Conservation (phyloP, 2,113 vertebrate genomes). For the Aegypius monachus region DNA sequence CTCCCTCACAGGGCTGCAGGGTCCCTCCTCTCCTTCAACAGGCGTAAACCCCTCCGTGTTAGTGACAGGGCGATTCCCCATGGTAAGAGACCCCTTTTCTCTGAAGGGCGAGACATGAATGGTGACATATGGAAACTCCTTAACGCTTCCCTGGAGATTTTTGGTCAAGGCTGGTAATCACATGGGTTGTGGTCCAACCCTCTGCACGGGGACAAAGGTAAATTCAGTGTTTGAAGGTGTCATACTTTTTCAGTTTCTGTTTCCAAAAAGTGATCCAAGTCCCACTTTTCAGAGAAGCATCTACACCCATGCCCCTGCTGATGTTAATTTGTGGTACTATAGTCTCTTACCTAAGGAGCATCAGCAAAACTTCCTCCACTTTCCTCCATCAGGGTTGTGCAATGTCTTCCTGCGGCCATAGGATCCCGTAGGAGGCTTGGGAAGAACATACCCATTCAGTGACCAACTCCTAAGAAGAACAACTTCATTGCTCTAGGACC, state of each 20-base stretch:
- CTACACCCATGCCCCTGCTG: accelerated
- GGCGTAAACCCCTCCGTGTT: neutral
- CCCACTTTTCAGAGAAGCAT: neutral
- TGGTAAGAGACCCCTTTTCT: neutral
- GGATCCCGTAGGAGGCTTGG: neutral
- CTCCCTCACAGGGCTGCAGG: neutral
- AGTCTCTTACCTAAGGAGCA: neutral
- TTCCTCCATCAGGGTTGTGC: neutral
- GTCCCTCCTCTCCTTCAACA: neutral
- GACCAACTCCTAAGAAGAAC: neutral
- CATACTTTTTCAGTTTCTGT: neutral
- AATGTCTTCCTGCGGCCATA: neutral
- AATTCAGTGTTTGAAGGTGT: neutral
- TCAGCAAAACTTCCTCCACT: neutral
- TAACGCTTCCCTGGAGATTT: neutral
- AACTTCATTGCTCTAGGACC: neutral
- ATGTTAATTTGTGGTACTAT: neutral
- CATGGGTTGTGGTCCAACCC: neutral
- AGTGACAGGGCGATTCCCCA: neutral
- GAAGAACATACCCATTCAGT: neutral
- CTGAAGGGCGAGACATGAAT: neutral
- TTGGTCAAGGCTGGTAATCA: neutral
- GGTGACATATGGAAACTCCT: neutral
- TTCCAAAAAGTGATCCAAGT: neutral
- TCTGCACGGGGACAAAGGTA: neutral